A percentile compares a stretch with the other conserved stretches of the same genome.
phyloP scores from a whole-genome alignment of 2,888 invertebrate species.

The Thecocarcelia acutangulata region DNA sequence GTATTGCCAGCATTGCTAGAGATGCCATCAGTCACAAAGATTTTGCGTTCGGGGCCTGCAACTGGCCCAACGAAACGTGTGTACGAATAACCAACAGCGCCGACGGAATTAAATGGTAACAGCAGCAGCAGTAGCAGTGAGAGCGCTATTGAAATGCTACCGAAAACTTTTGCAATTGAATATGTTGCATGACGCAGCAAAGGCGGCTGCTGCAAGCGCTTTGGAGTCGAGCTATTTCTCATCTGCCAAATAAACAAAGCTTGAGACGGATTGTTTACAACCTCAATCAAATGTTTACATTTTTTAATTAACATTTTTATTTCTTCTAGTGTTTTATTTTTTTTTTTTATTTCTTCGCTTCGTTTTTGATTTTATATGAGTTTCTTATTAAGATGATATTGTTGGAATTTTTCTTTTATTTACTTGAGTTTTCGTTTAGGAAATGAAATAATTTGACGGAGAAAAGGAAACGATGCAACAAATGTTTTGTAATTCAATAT shows the following conservation, averaged over 20 bases:
- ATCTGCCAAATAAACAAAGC: constrained; percentile 30
- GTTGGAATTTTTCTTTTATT: background rate
- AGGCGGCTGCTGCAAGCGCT: constrained; percentile 7
- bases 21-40: constrained; percentile 79
- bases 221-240: constrained; percentile 14
- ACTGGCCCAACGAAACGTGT: constrained; percentile 89
- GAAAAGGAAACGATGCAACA: constrained; percentile 40
- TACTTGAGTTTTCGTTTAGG: constrained; percentile 2
- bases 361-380: constrained; percentile 37
- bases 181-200: constrained; percentile 58
- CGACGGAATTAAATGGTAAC: constrained; percentile 64
- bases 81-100: constrained; percentile 85
- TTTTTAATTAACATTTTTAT: constrained; percentile 53
- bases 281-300: constrained; percentile 25
- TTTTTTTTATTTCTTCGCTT: constrained; percentile 10
- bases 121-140: constrained; percentile 45
- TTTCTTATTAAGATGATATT: constrained; percentile 27
- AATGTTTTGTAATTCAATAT: constrained; percentile 58
- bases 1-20: constrained; percentile 79
- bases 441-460: constrained; percentile 29
- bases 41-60: constrained; percentile 83
- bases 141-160: constrained; percentile 38
- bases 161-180: constrained; percentile 47
- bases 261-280: constrained; percentile 25
- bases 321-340: constrained; percentile 13